A percentile compares a stretch with the other conserved stretches of the same genome.
phyloP scores from a whole-genome alignment of 2,888 invertebrate species.

The Chaetogeoica ovagalla region DNA sequence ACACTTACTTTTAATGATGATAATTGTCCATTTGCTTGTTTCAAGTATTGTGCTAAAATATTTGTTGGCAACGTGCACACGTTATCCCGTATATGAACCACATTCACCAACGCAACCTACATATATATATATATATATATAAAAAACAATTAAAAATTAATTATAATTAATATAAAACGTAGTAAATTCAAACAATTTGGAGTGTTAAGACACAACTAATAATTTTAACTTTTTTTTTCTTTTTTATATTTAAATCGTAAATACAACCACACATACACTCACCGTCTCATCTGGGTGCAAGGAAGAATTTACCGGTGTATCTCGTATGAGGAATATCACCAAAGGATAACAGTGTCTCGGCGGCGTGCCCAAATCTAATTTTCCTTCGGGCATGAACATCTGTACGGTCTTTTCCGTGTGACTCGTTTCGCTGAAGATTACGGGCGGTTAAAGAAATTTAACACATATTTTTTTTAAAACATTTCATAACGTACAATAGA shows the following conservation, averaged over 20 bases:
- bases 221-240: too few species aligned
- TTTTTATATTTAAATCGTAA: too few species aligned
- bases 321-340: slow-evolving; percentile 73
- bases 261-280: slow-evolving; percentile 57
- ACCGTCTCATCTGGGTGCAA: slow-evolving; percentile 79
- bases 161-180: too few species aligned
- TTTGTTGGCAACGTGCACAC: slow-evolving; percentile 79
- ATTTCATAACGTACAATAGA: not conserved
- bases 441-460: slow-evolving; percentile 58
- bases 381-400: slow-evolving; percentile 66
- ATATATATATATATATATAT: too few species aligned
- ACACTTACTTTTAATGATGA: slow-evolving; percentile 76
- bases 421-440: slow-evolving; percentile 64
- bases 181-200: too few species aligned
- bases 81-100: slow-evolving; percentile 80
- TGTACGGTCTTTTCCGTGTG: slow-evolving; percentile 70
- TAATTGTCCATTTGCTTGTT: slow-evolving; percentile 80
- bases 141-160: not conserved
- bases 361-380: slow-evolving; percentile 71
- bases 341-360: slow-evolving; percentile 77
- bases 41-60: slow-evolving; percentile 81
- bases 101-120: slow-evolving; percentile 79
- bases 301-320: slow-evolving; percentile 63
- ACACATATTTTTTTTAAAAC: not conserved
- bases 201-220: too few species aligned